Evolutionary conservation across 2,888 invertebrate genomes (phyloP), one percentile per base, ranked within the genome.

Genomic region (Chrysolina haemoptera): DNA sequence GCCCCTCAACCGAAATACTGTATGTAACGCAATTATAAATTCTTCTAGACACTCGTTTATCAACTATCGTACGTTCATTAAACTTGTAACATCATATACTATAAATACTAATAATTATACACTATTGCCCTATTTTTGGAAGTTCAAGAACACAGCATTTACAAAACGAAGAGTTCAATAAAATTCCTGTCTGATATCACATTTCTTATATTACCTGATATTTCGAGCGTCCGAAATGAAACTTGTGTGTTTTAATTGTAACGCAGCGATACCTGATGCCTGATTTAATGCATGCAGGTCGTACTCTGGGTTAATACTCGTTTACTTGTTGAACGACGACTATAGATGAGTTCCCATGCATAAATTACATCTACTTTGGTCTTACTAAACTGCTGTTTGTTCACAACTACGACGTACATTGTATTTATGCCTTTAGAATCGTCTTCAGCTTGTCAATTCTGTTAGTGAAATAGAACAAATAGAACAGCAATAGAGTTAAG

Each of bases 281-380:
- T n/a, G 70, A 64, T 70, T 73, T 79, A 81, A 81, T 78, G 70
- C 79, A 80, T 80, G 78, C 79, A 73, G 75, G 63, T 73, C 75
- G 73, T 73, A 75, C 65, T 70, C 71, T 73, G 75, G 78, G 78
- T 76, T 79, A 80, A 76, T 77, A 80, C 78, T 80, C 79, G 81
- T 79, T 81, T 78, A 79, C 78, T 79, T 81, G 81, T 81, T 79
- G 78, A 79, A 79, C 81, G 79, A 78, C 78, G 79, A 76, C 79
- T 76, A 77, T 75, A 75, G 78, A 79, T 81, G 77, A 78, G 79
- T 81, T 81, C 81, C 80, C 81, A 81, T 80, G 77, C 81, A 81
- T 81, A 80, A 80, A 80, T 80, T 81, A 81, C 79, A 70, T 74
- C 77, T 69, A 75, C 77, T 80, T 79, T 80, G 74, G 78, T 79